Evolutionary conservation across 2,888 invertebrate species (phyloP).

Genomic region (Dilophus febrilis): DNA sequence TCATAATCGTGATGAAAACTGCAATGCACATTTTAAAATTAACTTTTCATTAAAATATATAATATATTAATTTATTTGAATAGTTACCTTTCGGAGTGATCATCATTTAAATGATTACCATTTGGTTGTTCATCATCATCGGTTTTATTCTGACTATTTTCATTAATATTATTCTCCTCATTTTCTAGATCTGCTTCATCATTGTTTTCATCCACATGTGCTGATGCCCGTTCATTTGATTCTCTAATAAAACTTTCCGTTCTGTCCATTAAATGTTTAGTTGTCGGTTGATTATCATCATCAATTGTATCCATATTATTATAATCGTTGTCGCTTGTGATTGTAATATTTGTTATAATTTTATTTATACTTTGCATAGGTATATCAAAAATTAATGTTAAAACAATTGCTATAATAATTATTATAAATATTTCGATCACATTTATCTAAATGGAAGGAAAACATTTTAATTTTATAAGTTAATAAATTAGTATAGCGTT

Average conservation of each 20-base stretch:
- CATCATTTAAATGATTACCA: not conserved
- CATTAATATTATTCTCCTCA: no score
- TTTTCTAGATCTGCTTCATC: no score
- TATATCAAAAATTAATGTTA: conserved; percentile 46
- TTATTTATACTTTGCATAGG: conserved; percentile 37
- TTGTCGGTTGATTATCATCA: not conserved
- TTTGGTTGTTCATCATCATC: not conserved
- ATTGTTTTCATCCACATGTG: no score
- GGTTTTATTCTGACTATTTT: no score
- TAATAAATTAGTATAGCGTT: conserved; percentile 3
- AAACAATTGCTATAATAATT: conserved; percentile 32
- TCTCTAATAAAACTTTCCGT: no score
- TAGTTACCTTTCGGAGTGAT: no score
- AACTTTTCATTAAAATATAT: no score
- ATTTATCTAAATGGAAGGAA: conserved; percentile 33
- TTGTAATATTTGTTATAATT: not conserved
- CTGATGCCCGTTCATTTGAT: no score
- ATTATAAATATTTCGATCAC: conserved; percentile 37
- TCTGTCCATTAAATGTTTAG: not conserved
- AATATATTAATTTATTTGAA: no score
- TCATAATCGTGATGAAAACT: no score
- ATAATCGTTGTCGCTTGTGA: no score
- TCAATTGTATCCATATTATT: not conserved
- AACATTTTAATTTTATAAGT: conserved; percentile 3
- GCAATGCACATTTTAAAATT: no score